Percentiles rank a stretch among this genome's conserved stretches.
These are phyloP conservation scores for Cryptocheilus praepositus DNA, from an alignment of 2,888 invertebrate genomes.

Conservation along the genomic window DNA sequence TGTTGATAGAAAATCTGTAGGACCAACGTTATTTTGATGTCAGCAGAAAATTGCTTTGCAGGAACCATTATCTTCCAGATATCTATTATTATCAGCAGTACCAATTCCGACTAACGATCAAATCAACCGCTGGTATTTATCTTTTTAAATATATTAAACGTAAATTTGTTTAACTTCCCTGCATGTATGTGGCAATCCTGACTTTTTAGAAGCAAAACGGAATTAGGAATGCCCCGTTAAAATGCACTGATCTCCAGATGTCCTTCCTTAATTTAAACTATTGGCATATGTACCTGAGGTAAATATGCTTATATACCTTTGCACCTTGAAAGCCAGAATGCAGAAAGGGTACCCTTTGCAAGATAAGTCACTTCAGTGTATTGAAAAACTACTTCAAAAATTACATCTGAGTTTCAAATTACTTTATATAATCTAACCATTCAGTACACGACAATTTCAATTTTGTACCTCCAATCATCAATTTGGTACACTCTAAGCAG, in stretches of 20 bases:
- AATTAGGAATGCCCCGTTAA: slow-evolving; percentile 64
- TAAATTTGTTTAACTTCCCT: slow-evolving; percentile 13
- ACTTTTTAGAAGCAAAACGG: slow-evolving; percentile 37
- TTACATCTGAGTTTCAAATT: slow-evolving; percentile 47
- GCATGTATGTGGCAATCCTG: slow-evolving; percentile 30
- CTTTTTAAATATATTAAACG: slow-evolving; percentile 8
- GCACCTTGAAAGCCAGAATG: slow-evolving; percentile 43
- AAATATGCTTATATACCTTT: slow-evolving; percentile 39
- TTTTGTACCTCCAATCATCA: slow-evolving; percentile 49
- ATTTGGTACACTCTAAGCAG: slow-evolving; percentile 45
- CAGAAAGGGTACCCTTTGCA: slow-evolving; percentile 42
- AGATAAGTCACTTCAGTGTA: slow-evolving; percentile 63
- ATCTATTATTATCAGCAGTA: slow-evolving; percentile 34
- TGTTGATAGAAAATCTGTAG: slow-evolving; percentile 31
- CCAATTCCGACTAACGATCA: slow-evolving; percentile 11
- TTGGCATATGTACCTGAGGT: slow-evolving; percentile 40
- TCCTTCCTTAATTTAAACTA: slow-evolving; percentile 46
- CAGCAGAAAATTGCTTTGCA: slow-evolving; percentile 32
- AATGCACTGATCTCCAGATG: slow-evolving; percentile 60
- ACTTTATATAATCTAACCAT: slow-evolving; percentile 42
- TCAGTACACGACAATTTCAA: slow-evolving; percentile 42
- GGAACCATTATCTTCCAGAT: slow-evolving; percentile 52
- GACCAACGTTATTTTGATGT: slow-evolving; percentile 22
- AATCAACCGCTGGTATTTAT: slow-evolving; percentile 16
- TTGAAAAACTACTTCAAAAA: slow-evolving; percentile 56